Conservation (phyloP, 2,888 invertebrate species). For the Drosophila nigricruria region DNA sequence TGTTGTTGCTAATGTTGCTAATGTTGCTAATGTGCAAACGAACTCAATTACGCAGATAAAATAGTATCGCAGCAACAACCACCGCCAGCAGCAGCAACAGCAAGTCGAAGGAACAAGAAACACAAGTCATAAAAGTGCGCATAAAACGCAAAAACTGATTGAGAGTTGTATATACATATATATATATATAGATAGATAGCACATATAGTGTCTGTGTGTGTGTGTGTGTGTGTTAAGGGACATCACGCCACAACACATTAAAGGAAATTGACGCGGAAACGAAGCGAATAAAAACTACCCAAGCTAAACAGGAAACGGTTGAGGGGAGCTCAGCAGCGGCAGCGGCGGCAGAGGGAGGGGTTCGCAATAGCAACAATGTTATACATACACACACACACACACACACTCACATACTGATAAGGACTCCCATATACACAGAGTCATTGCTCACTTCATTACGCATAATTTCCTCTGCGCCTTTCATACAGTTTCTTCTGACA, state of each 20-base stretch:
- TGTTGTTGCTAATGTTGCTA: constrained; percentile 41
- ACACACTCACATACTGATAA: constrained; percentile 28
- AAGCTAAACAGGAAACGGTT: constrained; percentile 39
- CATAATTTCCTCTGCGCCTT: constrained; percentile 72
- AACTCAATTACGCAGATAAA: constrained; percentile 78
- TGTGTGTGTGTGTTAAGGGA: constrained; percentile 57
- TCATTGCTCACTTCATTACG: constrained; percentile 77
- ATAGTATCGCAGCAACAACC: constrained; percentile 63
- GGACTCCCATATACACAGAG: constrained; percentile 30
- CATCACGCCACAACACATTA: constrained; percentile 78
- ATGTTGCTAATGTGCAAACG: constrained; percentile 77
- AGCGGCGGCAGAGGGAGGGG: constrained; percentile 21
- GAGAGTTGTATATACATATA: constrained; percentile 68
- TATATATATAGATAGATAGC: constrained; percentile 50
- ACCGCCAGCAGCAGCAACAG: constrained; percentile 47
- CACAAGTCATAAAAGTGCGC: constrained; percentile 77
- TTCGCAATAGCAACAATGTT: constrained; percentile 55
- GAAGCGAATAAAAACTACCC: constrained; percentile 78
- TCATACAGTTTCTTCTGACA: constrained; percentile 49
- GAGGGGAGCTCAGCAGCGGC: background rate
- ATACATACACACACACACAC: constrained; percentile 20
- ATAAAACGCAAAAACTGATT: constrained; percentile 80
- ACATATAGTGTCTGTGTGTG: constrained; percentile 17
- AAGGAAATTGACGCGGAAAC: constrained; percentile 80
- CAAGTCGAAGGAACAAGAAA: constrained; percentile 29